These are phyloP conservation scores for Macrophya annulata DNA, from an alignment of 2,888 invertebrate genomes.

Conservation along the genomic window DNA sequence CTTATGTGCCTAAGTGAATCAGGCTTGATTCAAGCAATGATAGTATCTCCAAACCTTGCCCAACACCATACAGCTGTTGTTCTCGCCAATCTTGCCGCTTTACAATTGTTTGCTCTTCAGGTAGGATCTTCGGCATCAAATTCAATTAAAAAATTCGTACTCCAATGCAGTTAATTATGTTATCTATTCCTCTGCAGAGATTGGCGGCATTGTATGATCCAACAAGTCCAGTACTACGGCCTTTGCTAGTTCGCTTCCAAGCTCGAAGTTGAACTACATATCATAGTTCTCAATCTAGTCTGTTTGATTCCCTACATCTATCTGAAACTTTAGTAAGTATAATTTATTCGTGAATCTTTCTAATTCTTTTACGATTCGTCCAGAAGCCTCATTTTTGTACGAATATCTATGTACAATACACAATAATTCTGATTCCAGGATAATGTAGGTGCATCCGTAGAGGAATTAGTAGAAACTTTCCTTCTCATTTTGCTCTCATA, in stretches of 20 bases:
- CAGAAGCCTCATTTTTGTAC: constrained; percentile 59
- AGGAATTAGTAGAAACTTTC: constrained; percentile 82
- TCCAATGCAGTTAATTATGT: neutral
- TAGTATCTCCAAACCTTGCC: constrained; percentile 79
- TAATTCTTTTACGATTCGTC: neutral
- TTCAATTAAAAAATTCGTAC: neutral
- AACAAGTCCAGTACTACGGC: constrained; percentile 81
- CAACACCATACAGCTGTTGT: constrained; percentile 81
- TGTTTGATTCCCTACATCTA: constrained; percentile 80
- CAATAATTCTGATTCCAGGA: constrained; percentile 66
- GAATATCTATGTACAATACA: constrained; percentile 31
- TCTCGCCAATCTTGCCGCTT: constrained; percentile 80
- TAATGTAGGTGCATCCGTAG: constrained; percentile 73
- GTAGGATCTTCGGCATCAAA: constrained; percentile 74
- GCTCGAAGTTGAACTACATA: constrained; percentile 75
- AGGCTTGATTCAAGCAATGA: constrained; percentile 78
- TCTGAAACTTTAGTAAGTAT: constrained; percentile 72
- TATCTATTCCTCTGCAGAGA: constrained; percentile 75
- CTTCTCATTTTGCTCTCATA: constrained; percentile 79
- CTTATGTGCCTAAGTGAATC: constrained; percentile 81
- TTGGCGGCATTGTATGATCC: constrained; percentile 84
- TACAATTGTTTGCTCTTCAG: constrained; percentile 82
- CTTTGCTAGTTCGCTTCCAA: constrained; percentile 78
- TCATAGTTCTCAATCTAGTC: constrained; percentile 80
- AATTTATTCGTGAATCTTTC: neutral